A percentile compares a stretch with the other conserved stretches of the same genome.
phyloP scores from a whole-genome alignment of 2,888 invertebrate species.

The Sipha maydis region DNA sequence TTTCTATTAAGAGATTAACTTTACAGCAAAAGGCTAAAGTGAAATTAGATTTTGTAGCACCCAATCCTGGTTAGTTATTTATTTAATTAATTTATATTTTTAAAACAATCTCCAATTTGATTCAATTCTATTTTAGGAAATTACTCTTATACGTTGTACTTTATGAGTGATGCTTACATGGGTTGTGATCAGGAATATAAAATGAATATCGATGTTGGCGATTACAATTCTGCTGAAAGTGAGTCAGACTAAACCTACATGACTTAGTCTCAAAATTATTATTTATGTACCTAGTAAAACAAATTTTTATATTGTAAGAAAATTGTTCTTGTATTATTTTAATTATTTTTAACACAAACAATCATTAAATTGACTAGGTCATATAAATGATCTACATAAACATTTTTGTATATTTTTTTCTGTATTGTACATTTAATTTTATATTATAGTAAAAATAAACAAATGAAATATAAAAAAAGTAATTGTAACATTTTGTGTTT shows the following conservation, averaged over 20 bases:
- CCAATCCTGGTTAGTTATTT: slow-evolving; percentile 72
- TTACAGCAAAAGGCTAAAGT: slow-evolving; percentile 92
- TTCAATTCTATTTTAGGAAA: slow-evolving; percentile 71
- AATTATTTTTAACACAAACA: slow-evolving; percentile 31
- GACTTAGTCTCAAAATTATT: background rate
- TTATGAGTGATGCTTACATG: slow-evolving; percentile 99
- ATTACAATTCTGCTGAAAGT: slow-evolving; percentile 66
- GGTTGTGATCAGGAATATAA: slow-evolving; percentile 99
- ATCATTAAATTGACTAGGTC: background rate
- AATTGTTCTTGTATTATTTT: slow-evolving; percentile 27
- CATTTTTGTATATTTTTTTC: slow-evolving; percentile 10
- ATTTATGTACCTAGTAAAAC: slow-evolving; percentile 13
- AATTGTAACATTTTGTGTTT: background rate
- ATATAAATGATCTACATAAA: background rate
- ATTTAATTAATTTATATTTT: background rate
- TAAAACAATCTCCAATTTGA: background rate
- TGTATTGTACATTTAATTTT: slow-evolving; percentile 27
- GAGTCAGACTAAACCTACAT: slow-evolving; percentile 33
- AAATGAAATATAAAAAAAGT: background rate
- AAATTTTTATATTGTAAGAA: background rate
- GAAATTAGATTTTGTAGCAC: slow-evolving; percentile 92
- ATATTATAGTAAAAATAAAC: slow-evolving; percentile 11
- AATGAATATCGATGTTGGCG: slow-evolving; percentile 85
- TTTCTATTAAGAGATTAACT: slow-evolving; percentile 96
- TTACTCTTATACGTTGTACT: slow-evolving; percentile 93